phyloP scores from a whole-genome alignment of 2,888 invertebrate genomes.

The Theristus sp. region DNA sequence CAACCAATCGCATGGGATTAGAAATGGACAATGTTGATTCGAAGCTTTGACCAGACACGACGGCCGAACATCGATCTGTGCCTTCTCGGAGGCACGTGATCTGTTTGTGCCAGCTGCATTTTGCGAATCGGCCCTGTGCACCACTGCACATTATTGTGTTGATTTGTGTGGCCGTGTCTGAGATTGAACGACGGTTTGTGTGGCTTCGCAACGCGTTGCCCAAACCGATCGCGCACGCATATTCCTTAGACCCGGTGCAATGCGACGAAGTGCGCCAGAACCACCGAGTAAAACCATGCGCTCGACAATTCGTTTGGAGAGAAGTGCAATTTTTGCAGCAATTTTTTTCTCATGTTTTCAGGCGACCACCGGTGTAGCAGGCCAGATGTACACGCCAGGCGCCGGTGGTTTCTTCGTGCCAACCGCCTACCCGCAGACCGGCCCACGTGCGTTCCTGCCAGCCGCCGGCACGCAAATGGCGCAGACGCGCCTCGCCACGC shows the following conservation, averaged over 20 bases:
- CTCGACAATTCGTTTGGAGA: neutral
- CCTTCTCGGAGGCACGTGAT: neutral
- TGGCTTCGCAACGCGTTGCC: neutral
- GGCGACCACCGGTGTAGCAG: neutral
- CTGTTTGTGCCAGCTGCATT: neutral
- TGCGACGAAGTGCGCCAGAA: neutral
- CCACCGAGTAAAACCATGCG: neutral
- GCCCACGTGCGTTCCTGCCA: constrained; percentile 10
- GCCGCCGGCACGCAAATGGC: constrained; percentile 7
- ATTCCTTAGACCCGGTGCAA: neutral
- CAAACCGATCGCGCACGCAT: neutral
- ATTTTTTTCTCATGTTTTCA: neutral
- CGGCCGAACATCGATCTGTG: neutral
- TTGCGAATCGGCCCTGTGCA: neutral
- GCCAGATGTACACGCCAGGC: constrained; percentile 18
- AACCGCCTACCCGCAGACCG: constrained; percentile 9
- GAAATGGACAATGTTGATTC: too few species aligned
- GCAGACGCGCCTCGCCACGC: neutral
- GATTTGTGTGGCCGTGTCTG: too few species aligned
- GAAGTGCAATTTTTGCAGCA: too few species aligned
- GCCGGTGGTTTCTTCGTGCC: constrained; percentile 23
- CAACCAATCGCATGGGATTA: too few species aligned
- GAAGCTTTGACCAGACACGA: neutral
- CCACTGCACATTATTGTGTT: too few species aligned
- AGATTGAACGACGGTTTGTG: too few species aligned